Evolutionary conservation across 2,113 vertebrate genomes (phyloP).

Genomic region (Hystrix cristata): DNA sequence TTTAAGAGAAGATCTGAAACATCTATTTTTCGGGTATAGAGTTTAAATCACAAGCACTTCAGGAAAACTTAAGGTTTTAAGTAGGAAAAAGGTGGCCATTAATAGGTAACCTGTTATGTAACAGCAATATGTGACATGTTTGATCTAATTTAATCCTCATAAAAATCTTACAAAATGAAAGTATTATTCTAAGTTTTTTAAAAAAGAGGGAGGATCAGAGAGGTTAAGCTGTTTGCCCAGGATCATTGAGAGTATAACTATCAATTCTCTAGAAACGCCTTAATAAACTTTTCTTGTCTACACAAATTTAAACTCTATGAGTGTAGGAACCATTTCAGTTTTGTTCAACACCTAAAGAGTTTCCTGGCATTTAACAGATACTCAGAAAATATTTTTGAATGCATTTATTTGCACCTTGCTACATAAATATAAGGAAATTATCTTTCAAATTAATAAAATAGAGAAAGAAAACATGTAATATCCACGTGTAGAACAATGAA

Average conservation of each 20-base stretch:
- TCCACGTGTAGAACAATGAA: background rate
- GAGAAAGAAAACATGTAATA: background rate
- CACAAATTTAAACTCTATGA: background rate
- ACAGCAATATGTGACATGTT: background rate
- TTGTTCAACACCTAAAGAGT: background rate
- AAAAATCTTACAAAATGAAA: background rate
- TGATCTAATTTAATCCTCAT: background rate
- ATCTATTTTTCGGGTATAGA: background rate
- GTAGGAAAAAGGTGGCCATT: background rate
- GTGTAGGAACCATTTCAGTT: background rate
- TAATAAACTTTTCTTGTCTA: background rate
- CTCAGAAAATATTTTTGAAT: slow-evolving; percentile 49
- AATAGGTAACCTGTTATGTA: background rate
- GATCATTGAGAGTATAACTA: background rate
- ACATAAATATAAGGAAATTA: background rate
- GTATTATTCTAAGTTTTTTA: background rate
- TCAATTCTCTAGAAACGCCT: background rate
- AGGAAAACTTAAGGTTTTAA: background rate
- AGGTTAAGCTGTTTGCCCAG: background rate
- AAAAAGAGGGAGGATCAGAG: background rate
- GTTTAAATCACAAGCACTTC: background rate
- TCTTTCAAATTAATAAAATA: slow-evolving; percentile 43
- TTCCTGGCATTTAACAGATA: background rate
- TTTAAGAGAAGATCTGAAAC: background rate
- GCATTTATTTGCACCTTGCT: background rate